Evolutionary conservation across 2,113 vertebrate genomes (phyloP), one percentile per base, ranked within the genome.

Genomic region (Petromus typicus): DNA sequence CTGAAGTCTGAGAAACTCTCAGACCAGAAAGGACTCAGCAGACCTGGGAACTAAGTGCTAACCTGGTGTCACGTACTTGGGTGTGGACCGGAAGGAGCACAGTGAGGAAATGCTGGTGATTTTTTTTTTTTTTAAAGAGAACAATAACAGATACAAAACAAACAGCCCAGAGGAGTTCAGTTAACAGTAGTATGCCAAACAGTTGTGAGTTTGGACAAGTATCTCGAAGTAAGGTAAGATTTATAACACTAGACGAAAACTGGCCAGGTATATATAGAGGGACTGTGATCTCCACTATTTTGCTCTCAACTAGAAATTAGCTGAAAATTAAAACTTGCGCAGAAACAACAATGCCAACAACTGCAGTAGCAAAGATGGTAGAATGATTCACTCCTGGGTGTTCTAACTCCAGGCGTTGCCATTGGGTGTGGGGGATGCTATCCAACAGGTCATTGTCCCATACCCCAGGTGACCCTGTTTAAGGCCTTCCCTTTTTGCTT

Each of bases 361-460:
- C 27, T 3, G 27, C 0, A 51, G 48, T 3, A 57, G 8, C 2
- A 59, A 2, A 1, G 30, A 32, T 11, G 57, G 2, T 0, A 0
- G 3, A 4, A 3, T 45, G 51, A 59, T 18, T 7, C 1, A 59
- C 6, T 37, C 14, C 34, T 61, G 0, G 11, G 20, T 20, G 18
- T 67, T 80, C 73, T 34, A 32, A 23, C 11, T 73, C 61, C 0
- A 5, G 66, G 48, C 17, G 57, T 12, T 48, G 54, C 8, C 1
- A 69, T 51, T 56, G 61, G 40, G 67, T 3, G 2, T 5, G 7
- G 9, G 67, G 30, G 79, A 67, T 17, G 3, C 32, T 9, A 40
- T 16, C 18, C 45, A 27, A 63, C 0, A 69, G 56, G 30, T 34
- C 30, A 5, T 27, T 61, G 18, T 34, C 18, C 37, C 5, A 2